Evolutionary conservation across 2,797 vertebrate genomes (phyloP).

Genomic region (Acipenser ruthenus): DNA sequence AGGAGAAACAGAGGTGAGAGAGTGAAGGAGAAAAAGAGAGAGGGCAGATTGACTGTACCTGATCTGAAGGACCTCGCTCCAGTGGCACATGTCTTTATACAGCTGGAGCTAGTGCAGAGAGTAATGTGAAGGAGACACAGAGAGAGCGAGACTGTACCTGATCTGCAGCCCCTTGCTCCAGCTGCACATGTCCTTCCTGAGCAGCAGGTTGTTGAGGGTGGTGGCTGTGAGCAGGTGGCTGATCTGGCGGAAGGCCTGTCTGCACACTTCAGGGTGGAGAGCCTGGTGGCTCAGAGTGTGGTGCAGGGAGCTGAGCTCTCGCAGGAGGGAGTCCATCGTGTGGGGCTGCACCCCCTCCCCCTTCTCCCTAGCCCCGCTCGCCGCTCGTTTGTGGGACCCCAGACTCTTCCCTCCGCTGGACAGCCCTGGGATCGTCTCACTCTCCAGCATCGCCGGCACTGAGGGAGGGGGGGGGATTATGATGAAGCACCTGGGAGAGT

Average conservation of each 20-base stretch:
- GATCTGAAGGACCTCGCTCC: no score
- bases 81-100: not conserved
- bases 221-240: constrained; percentile 51
- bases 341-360: constrained; percentile 25
- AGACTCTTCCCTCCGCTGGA: constrained; percentile 34
- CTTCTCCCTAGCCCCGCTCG: constrained; percentile 37
- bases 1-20: not conserved
- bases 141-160: constrained; percentile 41
- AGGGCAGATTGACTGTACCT: not conserved
- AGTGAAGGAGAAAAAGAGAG: no score
- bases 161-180: constrained; percentile 68
- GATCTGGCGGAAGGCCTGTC: constrained; percentile 63
- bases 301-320: constrained; percentile 49
- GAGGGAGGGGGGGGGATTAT: not conserved
- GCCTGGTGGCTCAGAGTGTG: constrained; percentile 41
- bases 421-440: constrained; percentile 60
- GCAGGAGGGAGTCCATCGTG: constrained; percentile 53
- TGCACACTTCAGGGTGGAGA: constrained; percentile 38
- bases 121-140: not conserved
- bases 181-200: constrained; percentile 66
- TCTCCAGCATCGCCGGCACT: constrained; percentile 68
- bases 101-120: not conserved
- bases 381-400: constrained; percentile 34
- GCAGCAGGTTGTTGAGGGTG: constrained; percentile 64
- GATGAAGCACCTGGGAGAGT: not conserved